These are phyloP conservation scores for Phrynocephalus guinanensis DNA, from an alignment of 2,797 vertebrate species.

Conservation along the genomic window DNA sequence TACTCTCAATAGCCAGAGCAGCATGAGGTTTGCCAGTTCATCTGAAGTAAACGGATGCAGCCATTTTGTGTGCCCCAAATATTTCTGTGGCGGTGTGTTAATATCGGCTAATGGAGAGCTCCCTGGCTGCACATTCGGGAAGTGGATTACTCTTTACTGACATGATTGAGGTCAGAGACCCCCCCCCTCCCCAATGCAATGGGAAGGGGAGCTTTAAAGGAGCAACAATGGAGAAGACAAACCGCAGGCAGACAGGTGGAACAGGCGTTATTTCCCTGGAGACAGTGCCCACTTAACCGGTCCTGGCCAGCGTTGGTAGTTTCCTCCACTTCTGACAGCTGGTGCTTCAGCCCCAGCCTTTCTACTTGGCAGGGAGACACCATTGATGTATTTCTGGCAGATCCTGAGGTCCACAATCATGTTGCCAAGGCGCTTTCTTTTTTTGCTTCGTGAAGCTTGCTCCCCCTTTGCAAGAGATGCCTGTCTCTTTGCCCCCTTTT, in stretches of 20 bases:
- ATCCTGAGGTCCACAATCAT: too few relatives aligned
- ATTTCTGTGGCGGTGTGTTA: neutral
- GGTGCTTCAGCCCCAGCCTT: neutral
- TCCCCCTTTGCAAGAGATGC: neutral
- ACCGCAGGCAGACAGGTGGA: neutral
- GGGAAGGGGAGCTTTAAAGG: neutral
- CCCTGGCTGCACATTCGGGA: neutral
- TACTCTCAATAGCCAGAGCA: neutral
- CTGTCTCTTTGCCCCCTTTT: too few relatives aligned
- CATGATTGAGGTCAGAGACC: neutral
- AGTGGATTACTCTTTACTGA: neutral
- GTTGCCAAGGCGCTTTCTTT: neutral
- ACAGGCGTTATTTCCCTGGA: neutral
- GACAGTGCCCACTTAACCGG: neutral
- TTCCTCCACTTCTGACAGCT: neutral
- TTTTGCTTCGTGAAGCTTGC: neutral
- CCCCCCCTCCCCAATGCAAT: neutral
- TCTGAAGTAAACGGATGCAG: neutral
- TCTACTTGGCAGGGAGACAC: neutral
- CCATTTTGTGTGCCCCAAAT: neutral
- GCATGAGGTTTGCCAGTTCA: neutral
- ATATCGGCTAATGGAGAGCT: neutral
- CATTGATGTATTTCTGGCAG: neutral
- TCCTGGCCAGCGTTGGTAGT: neutral
- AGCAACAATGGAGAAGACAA: neutral